phyloP scores from a whole-genome alignment of 2,888 invertebrate genomes.

The Drosophila neonasuta region DNA sequence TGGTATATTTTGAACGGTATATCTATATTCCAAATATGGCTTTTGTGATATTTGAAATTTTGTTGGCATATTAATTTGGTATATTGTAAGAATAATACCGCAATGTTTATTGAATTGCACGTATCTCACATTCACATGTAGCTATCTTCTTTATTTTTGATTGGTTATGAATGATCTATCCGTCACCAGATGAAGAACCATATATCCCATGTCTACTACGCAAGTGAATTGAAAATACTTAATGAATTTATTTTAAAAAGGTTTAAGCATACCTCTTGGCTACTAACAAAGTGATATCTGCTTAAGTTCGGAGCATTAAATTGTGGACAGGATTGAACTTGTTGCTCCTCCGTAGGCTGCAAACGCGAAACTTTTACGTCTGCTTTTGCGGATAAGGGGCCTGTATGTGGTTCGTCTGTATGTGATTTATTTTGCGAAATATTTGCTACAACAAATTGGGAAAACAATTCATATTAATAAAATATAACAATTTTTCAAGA shows the following conservation, averaged over 20 bases:
- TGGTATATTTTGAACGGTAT: too few relatives aligned
- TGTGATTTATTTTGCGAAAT: constrained; percentile 20
- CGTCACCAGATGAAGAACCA: too few relatives aligned
- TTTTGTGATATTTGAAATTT: too few relatives aligned
- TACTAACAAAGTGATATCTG: constrained; percentile 85
- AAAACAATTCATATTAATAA: background rate
- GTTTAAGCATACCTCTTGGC: constrained; percentile 83
- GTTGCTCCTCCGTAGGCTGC: constrained; percentile 49
- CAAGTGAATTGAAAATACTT: background rate
- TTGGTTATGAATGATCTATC: too few relatives aligned
- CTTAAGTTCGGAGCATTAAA: constrained; percentile 85
- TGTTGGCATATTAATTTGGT: too few relatives aligned
- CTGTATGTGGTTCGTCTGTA: constrained; percentile 22
- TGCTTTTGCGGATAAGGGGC: constrained; percentile 7
- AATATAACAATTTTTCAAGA: background rate
- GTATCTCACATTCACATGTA: too few relatives aligned
- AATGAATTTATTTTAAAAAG: background rate
- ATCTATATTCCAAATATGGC: too few relatives aligned
- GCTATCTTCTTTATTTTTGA: too few relatives aligned
- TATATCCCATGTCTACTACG: too few relatives aligned
- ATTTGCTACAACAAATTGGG: constrained; percentile 28
- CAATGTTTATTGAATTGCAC: too few relatives aligned
- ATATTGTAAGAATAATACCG: too few relatives aligned
- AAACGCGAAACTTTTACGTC: constrained; percentile 37
- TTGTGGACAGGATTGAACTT: constrained; percentile 63